Base-by-base conservation (phyloP, 2,113 vertebrate genomes). In the Centropus unirufus region DNA sequence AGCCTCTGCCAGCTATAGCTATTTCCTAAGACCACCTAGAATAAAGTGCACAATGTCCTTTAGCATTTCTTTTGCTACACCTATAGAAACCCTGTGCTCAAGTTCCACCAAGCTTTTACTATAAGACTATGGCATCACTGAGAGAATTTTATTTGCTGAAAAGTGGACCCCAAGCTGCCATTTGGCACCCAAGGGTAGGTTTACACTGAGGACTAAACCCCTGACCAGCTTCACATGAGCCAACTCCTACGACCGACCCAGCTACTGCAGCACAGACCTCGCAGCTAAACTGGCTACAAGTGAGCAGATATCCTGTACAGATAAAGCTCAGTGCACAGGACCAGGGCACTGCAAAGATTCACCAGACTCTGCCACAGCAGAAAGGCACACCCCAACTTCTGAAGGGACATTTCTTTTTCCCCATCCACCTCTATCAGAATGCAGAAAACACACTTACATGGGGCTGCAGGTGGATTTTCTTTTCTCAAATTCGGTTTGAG, bases 131-230 rank as follows among this genome's bases (percentile, higher is more conserved):
- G 7, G 29, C 1, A 1, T 66, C 22, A 39, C 49, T 63, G n/a
- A 62, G 34, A 83, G 39, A 83, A 51, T 14, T 12, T 39, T 27
- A 23, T 16, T 11, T 78, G n/a, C 40, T 34, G 23, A 39, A 32
- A 73, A 77, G 24, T 6, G 6, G 22, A 64, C 19, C 54, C 19
- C 32, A 22, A 23, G 34, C 27, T 51, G 49, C 54, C 3, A 1
- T 23, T 8, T 46, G 54, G 24, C 63, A 89, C 29, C 5, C 0
- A 0, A 57, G 18, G 22, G 23, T 26, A 68, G 7, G 23, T 61
- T 79, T 39, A 32, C 24, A 24, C n/a, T 66, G 36, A 67, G 42
- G 24, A 87, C 27, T 62, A 74, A 91, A 74, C 8, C 52, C 36
- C 1, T 52, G 2, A 57, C 2, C 51, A 78, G 36, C 62, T 36